A percentile compares a stretch with the other conserved stretches of the same genome.
These are phyloP conservation scores for Drosophila borborema DNA, from an alignment of 2,888 invertebrate species.

Conservation along the genomic window DNA sequence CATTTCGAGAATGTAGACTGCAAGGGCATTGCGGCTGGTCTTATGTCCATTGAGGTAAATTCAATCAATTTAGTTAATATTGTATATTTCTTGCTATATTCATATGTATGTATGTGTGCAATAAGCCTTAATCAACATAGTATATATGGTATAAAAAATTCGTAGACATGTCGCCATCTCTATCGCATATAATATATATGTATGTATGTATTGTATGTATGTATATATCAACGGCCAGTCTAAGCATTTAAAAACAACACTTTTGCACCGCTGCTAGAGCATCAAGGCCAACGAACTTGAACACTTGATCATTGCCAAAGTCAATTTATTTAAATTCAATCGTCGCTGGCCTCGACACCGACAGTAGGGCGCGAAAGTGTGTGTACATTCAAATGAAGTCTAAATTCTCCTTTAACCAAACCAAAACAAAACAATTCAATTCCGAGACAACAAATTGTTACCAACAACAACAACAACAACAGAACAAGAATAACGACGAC, in stretches of 20 bases:
- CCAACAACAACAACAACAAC: constrained; percentile 70
- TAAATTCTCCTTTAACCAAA: constrained; percentile 57
- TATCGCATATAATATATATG: constrained; percentile 39
- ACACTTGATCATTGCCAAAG: neutral
- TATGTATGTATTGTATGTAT: constrained; percentile 1
- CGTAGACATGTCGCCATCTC: constrained; percentile 48
- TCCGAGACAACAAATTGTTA: constrained; percentile 40
- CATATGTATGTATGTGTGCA: constrained; percentile 59
- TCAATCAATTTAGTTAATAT: constrained; percentile 19
- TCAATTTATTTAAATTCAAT: constrained; percentile 1
- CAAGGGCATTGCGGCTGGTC: constrained; percentile 88
- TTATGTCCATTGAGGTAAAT: constrained; percentile 88
- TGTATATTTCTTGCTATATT: constrained; percentile 57
- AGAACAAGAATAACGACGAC: constrained; percentile 52
- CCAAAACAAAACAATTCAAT: constrained; percentile 31
- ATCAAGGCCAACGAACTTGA: constrained; percentile 9
- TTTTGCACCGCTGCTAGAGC: constrained; percentile 25
- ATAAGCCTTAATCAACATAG: constrained; percentile 70
- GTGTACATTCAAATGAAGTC: constrained; percentile 64
- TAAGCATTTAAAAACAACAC: constrained; percentile 59
- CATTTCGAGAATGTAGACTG: constrained; percentile 90
- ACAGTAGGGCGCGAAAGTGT: constrained; percentile 36
- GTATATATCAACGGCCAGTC: constrained; percentile 55
- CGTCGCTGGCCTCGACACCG: constrained; percentile 18
- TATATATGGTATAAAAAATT: constrained; percentile 69